Base-by-base conservation (phyloP, 2,888 invertebrate genomes). In the Euproctis similis region DNA sequence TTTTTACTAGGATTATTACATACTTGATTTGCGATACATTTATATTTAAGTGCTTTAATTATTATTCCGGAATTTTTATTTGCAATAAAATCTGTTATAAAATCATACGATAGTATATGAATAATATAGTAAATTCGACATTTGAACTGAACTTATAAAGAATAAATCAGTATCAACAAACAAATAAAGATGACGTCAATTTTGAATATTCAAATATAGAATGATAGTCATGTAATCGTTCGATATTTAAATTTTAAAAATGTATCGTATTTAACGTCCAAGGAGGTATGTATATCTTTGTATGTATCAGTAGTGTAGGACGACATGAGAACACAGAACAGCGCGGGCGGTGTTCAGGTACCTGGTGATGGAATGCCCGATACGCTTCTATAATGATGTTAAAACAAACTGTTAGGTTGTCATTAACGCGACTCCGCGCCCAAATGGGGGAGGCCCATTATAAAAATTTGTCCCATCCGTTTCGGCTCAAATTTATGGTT, bases 391-490 rank as follows among this genome's bases (percentile, higher is more conserved):
- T 84, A 81, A 84, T 82, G 82, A 84, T 81, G 84, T 81, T 82
- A 76, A 82, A 81, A 82, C 82, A 84, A 82, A 82, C 81, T 81
- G 78, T 80, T 82, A 81, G 75, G 55, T 73, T 76, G 74, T 80
- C 82, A 82, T 81, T 82, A 84, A 76, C 76, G 76, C 75, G 64
- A 72, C 75, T 68, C 70, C 58, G 62, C 59, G 52, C 56, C 70
- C 72, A 77, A 80, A 80, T 81, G 77, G 78, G 73, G 71, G 69
- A 73, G 73, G 63, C 62, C 78, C 81, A 84, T 84, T 82, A 81
- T 81, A 82, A 81, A 84, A 82, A 84, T 84, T 84, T 84, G 84
- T 84, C 84, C 77, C 82, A 78, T 82, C 82, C 84, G 77, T 74
- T 81, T 73, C 77, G 74, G 65, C 61, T 63, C 65, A 67, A 81